Conservation (phyloP, 2,888 invertebrate genomes). For the Incurvaria masculella region DNA sequence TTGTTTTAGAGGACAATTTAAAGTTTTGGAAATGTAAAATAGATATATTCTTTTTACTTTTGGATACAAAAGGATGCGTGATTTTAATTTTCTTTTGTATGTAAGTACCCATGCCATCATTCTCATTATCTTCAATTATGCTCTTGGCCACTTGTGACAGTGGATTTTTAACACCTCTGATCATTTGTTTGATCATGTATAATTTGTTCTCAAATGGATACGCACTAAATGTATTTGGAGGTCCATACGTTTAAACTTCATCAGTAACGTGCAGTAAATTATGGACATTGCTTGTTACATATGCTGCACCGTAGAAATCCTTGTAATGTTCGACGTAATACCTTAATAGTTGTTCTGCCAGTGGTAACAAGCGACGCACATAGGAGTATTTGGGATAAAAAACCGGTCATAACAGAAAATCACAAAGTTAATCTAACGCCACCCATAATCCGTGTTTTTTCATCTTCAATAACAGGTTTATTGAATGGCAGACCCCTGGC, state of each 20-base stretch:
- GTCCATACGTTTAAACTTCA: slow-evolving; percentile 3
- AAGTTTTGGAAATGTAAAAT: neutral
- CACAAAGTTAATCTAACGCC: too few species aligned
- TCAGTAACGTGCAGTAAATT: slow-evolving; percentile 4
- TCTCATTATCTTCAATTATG: neutral
- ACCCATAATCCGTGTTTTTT: too few species aligned
- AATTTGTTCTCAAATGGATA: slow-evolving; percentile 5
- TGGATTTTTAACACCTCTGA: slow-evolving; percentile 2
- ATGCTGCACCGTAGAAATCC: neutral
- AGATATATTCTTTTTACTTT: neutral
- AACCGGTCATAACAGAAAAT: too few species aligned
- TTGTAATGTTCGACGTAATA: neutral
- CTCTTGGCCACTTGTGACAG: slow-evolving; percentile 2
- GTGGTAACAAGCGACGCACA: neutral
- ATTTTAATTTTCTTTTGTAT: neutral
- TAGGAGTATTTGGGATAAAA: too few species aligned
- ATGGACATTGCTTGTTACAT: slow-evolving; percentile 3
- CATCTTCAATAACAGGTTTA: too few species aligned
- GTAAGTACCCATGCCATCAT: neutral
- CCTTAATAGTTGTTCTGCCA: neutral
- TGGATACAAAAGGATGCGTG: neutral
- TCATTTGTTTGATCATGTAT: neutral
- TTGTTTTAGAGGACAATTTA: neutral
- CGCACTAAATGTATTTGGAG: slow-evolving; percentile 5
- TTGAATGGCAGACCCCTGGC: too few species aligned